phyloP scores from a whole-genome alignment of 2,888 invertebrate species.

The Folsomia manolachei region DNA sequence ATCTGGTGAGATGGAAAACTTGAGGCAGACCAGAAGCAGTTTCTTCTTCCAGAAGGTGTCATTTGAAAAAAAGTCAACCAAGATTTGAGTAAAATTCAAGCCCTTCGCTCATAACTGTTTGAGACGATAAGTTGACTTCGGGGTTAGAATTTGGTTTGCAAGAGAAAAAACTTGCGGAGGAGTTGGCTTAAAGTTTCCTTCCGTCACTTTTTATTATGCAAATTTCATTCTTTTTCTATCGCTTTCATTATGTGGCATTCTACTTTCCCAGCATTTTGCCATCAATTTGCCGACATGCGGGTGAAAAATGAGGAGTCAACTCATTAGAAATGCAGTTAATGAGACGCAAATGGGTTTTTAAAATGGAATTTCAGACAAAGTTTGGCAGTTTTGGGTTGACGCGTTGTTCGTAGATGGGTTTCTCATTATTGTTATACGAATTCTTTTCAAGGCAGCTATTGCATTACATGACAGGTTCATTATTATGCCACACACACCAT shows the following conservation, averaged over 20 bases:
- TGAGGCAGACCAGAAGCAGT: no score
- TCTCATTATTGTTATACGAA: background rate
- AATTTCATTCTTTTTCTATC: slow-evolving; percentile 1
- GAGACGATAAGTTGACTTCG: background rate
- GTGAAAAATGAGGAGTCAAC: slow-evolving; percentile 5
- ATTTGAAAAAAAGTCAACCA: background rate
- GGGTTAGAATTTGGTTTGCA: background rate
- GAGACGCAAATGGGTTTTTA: slow-evolving; percentile 7
- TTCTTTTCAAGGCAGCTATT: background rate
- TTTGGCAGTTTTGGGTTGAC: background rate
- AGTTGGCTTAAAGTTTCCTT: background rate
- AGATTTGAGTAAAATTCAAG: background rate
- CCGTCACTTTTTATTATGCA: slow-evolving; percentile 14
- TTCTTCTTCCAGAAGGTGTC: no score
- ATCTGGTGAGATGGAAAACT: no score
- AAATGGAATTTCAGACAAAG: slow-evolving; percentile 6
- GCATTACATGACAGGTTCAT: background rate
- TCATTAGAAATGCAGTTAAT: slow-evolving; percentile 18
- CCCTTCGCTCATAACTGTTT: background rate
- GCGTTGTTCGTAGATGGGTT: background rate
- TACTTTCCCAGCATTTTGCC: slow-evolving; percentile 6
- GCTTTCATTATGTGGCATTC: slow-evolving; percentile 7
- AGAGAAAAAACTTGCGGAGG: background rate
- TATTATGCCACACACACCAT: background rate
- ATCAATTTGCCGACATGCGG: background rate